These are phyloP conservation scores for Helleia helle DNA, from an alignment of 2,888 invertebrate species.

Conservation along the genomic window DNA sequence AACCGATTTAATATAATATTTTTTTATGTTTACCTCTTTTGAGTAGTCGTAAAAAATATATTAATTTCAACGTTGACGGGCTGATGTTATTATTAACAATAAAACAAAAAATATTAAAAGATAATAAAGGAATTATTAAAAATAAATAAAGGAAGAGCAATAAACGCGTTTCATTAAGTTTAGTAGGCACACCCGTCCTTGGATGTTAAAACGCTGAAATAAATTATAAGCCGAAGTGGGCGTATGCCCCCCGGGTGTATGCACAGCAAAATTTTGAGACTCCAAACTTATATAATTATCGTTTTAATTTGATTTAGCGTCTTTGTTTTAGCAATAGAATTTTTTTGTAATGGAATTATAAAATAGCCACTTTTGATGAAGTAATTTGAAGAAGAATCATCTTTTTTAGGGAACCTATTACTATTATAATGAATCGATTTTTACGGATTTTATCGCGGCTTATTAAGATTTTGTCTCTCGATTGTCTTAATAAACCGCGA, in stretches of 20 bases:
- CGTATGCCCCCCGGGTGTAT: constrained; percentile 11
- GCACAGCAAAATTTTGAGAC: constrained; percentile 8
- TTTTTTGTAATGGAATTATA: background rate
- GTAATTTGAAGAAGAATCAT: no score
- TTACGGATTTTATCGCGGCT: no score
- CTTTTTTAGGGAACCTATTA: no score
- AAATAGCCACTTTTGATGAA: no score
- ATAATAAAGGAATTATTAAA: background rate
- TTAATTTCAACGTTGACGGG: no score
- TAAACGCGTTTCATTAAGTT: constrained; percentile 23
- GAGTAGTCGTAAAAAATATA: no score
- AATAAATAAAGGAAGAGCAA: constrained; percentile 12
- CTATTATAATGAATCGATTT: no score
- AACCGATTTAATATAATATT: no score
- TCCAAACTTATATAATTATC: constrained; percentile 8
- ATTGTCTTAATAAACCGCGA: no score
- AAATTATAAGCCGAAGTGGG: constrained; percentile 21
- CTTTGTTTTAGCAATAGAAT: background rate
- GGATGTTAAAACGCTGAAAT: constrained; percentile 20
- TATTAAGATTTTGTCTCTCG: no score
- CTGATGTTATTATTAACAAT: no score
- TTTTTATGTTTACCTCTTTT: no score
- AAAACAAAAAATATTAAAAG: background rate
- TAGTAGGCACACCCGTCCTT: constrained; percentile 21
- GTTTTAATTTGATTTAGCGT: constrained; percentile 1